Evolutionary conservation across 1,140 invertebrate species (phyloP), one percentile per base, ranked within the genome.

Genomic region (Brachionus koreanus): DNA sequence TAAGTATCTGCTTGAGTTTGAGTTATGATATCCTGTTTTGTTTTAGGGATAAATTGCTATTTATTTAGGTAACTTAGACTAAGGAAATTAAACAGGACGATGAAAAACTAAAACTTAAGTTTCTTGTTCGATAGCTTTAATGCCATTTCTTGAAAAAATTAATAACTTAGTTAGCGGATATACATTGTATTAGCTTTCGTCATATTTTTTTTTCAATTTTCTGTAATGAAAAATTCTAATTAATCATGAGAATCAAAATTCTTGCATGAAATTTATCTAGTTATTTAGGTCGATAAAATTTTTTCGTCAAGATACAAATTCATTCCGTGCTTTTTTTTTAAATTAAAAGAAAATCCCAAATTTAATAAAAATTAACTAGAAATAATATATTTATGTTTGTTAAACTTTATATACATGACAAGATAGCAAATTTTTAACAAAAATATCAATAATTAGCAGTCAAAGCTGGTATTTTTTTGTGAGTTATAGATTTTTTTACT

Each of bases 171-270:
- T 69, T 69, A 37, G n/a, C 65, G 65, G 65, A 69, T 69, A 69
- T 69, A 39, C n/a, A 39, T 39, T 65, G 25, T 65, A 65, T 65
- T 13, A 65, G 33, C 29, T 25, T 57, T 57, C 16, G 1, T 49
- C 13, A 49, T 13, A 6, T 19, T 57, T 25, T n/a, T 37, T 65
- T 69, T 69, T 7, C 7, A 35, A 42, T 10, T 39, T 19, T 69
- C 37, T 23, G 13, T 33, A 39, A 69, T 69, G 65, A 69, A 33
- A 69, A 69, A 69, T 37, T 69, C 37, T 69, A 69, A 69, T 69
- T 69, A 69, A 69, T 69, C 65, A 69, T 69, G 6, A 33, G 63
- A 65, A 65, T n/a, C 33, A 33, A 69, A 69, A 69, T 12, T 69
- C 65, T 37, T 13, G 65, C 65, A 69, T 69, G 65, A 69, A 69